These are phyloP conservation scores for Euplexia lucipara DNA, from an alignment of 2,888 invertebrate genomes.

Conservation along the genomic window DNA sequence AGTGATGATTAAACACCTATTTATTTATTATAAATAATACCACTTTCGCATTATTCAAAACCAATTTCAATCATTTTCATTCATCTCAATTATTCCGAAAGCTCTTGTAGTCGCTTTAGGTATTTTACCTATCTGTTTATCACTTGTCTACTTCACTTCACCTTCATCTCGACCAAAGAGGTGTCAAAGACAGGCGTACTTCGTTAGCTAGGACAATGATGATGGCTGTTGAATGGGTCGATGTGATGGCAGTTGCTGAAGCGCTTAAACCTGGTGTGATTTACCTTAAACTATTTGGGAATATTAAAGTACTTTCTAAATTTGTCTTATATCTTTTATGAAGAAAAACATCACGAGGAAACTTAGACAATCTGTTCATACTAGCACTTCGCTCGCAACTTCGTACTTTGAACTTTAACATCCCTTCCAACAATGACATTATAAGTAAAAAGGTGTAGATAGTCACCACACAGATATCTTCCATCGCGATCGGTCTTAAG, in stretches of 20 bases:
- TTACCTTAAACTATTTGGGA: constrained; percentile 36
- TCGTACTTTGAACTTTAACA: too few relatives aligned
- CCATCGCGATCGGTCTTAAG: too few relatives aligned
- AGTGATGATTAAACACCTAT: too few relatives aligned
- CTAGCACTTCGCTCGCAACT: too few relatives aligned
- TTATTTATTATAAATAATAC: too few relatives aligned
- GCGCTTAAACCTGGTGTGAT: constrained; percentile 24
- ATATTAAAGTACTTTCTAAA: background rate
- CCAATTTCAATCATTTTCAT: background rate
- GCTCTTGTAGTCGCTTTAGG: background rate
- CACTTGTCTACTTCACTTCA: constrained; percentile 22
- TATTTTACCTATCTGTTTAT: constrained; percentile 30
- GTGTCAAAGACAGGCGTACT: constrained; percentile 57
- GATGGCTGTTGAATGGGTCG: constrained; percentile 15
- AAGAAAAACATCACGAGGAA: too few relatives aligned
- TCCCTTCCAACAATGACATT: too few relatives aligned
- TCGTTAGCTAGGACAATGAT: constrained; percentile 50
- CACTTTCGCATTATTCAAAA: constrained; percentile 6
- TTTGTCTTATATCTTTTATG: too few relatives aligned
- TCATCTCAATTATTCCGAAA: background rate
- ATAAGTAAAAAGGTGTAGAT: too few relatives aligned
- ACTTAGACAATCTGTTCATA: too few relatives aligned
- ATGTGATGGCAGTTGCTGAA: constrained; percentile 18
- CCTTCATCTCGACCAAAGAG: constrained; percentile 40
- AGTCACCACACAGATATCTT: too few relatives aligned